Evolutionary conservation across 2,888 invertebrate genomes (phyloP), one percentile per base, ranked within the genome.

Genomic region (Parnassius mnemosyne): DNA sequence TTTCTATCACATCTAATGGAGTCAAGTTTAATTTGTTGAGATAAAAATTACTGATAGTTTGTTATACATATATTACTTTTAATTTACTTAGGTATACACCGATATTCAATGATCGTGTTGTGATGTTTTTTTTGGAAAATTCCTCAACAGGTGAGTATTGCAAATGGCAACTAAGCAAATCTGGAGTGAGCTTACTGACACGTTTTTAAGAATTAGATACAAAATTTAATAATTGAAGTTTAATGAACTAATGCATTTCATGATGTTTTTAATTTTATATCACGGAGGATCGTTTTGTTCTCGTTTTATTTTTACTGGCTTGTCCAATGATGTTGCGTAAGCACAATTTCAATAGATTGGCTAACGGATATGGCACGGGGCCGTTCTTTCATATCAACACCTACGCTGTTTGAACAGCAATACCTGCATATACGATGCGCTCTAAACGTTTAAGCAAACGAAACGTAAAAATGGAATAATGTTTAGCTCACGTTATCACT

Each of bases 331-430:
- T 73, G 75, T 69, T 82, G 83, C 85, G 78, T 87, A 89, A 79
- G 76, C 78, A 71, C 75, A 74, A 83, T 90, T 89, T 85, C 90
- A 76, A 86, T 85, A 89, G 79, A 72, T 78, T 77, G 77, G 73
- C 76, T 77, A 71, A 66, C 77, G 73, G 87, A 90, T 89, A 89
- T 87, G 79, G 89, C 86, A 88, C 89, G 86, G 89, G 89, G 89
- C 83, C 89, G 80, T 73, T 85, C 81, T 83, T 85, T 85, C 84
- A 78, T 75, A 76, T 76, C 79, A 80, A 85, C 87, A 79, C 87
- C 87, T 78, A 86, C 83, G 78, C 81, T 79, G 70, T 86, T 86
- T 83, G 81, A 83, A 85, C 84, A 85, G 76, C 75, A 75, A 72
- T 75, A 79, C 77, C 76, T 77, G 79, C 75, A 77, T 70, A 81